Evolutionary conservation across 2,113 vertebrate species (phyloP).

Genomic region (Caranx melampygus): DNA sequence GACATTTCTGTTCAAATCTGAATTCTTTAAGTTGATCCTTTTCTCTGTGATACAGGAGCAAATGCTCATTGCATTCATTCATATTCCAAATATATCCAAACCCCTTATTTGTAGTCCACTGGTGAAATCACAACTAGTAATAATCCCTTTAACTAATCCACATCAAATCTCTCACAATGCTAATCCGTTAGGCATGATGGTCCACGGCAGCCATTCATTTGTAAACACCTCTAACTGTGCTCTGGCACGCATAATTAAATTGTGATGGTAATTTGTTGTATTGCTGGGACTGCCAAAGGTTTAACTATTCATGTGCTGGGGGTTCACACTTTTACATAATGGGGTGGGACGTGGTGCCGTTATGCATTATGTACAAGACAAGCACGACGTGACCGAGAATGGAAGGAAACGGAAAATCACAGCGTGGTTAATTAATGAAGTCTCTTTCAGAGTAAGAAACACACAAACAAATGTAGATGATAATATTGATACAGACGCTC

Average conservation of each 20-base stretch:
- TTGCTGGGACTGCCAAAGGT: conserved; percentile 44
- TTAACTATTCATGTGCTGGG: conserved; percentile 63
- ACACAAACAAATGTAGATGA: not conserved
- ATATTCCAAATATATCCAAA: conserved; percentile 57
- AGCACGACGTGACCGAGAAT: conserved; percentile 21
- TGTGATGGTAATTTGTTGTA: conserved; percentile 70
- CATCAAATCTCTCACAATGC: conserved; percentile 77
- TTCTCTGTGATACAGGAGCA: conserved; percentile 19
- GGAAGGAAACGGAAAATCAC: conserved; percentile 26
- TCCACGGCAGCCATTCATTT: conserved; percentile 63
- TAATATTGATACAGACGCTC: no score
- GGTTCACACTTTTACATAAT: conserved; percentile 44
- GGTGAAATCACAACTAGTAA: conserved; percentile 60
- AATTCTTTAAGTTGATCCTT: conserved; percentile 44
- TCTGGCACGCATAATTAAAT: conserved; percentile 76
- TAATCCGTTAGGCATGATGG: conserved; percentile 72
- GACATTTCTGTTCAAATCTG: conserved; percentile 53
- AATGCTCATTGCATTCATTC: conserved; percentile 45
- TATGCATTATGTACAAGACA: conserved; percentile 51
- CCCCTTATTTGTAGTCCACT: conserved; percentile 49
- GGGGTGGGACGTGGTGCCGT: conserved; percentile 17
- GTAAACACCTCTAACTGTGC: conserved; percentile 61
- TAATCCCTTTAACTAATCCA: conserved; percentile 82
- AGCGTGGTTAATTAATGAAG: conserved; percentile 32
- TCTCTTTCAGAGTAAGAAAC: conserved; percentile 8